Base-by-base conservation (phyloP, 2,113 vertebrate species). In the Ailurus styani region DNA sequence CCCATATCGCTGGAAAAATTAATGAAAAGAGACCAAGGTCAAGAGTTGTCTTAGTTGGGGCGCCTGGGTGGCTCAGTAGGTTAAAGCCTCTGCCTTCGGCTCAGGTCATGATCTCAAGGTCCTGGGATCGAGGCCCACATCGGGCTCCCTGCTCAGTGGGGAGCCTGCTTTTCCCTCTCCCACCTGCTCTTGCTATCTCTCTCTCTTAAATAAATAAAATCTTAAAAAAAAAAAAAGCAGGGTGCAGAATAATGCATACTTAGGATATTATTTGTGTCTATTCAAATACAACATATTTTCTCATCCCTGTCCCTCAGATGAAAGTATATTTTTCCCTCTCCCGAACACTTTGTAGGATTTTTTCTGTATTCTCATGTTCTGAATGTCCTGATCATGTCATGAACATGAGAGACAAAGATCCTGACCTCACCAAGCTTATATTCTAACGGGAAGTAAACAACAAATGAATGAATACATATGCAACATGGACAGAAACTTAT, bases 221-320 rank as follows among this genome's bases (percentile, higher is more conserved):
- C 29, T 64, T 31, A 25, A 55, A 55, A 55, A 52, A 25, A 57
- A 62, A 47, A 60, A 79, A 95, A 34, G 7, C 13, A 47, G 29
- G 8, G 1, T 40, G 54, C 27, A 70, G 72, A 70, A 70, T 50
- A 85, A 34, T 78, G 42, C n/a, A 42, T 45, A 12, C 6, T 55
- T 27, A 83, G 14, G 45, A 31, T 73, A 37, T 83, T 15, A 72
- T 40, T 68, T 57, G 18, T 47, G 64, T 47, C 27, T 82, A 78
- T 68, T 70, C 66, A 78, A 78, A 86, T 47, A 85, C 27, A 52
- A 83, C 40, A 54, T 57, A 45, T 50, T 91, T 78, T 78, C 87
- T 89, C 42, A 73, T 68, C 15, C 31, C 29, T 54, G 62, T 55
- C 54, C 37, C 68, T 37, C 17, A 79, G 31, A 87, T 79, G n/a